phyloP scores from a whole-genome alignment of 2,797 vertebrate genomes.

The Crenichthys baileyi region DNA sequence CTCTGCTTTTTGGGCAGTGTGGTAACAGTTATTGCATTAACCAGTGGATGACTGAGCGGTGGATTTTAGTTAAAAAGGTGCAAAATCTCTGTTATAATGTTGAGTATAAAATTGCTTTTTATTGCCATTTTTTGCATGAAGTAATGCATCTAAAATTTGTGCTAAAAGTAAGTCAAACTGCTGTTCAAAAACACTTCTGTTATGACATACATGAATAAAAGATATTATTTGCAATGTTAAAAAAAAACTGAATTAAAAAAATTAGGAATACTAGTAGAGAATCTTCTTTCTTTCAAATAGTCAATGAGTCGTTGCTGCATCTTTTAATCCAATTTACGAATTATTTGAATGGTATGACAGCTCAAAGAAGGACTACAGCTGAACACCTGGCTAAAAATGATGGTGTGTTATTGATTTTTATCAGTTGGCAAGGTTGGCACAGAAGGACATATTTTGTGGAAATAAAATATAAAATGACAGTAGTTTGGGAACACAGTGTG shows the following conservation, averaged over 20 bases:
- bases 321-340: constrained; percentile 14
- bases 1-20: neutral
- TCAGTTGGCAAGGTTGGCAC: neutral
- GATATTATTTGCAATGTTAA: neutral
- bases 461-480: constrained; percentile 2
- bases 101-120: constrained; percentile 7
- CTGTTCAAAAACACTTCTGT: neutral
- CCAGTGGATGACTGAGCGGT: constrained; percentile 5
- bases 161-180: neutral
- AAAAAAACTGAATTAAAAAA: neutral
- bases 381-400: neutral
- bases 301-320: constrained; percentile 24
- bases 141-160: constrained; percentile 1
- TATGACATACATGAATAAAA: constrained; percentile 16
- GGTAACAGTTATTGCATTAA: constrained; percentile 8
- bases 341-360: neutral
- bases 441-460: constrained; percentile 10
- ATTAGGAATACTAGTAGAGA: constrained; percentile 5
- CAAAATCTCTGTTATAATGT: constrained; percentile 34
- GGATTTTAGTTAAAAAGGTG: constrained; percentile 10
- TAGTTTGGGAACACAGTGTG: constrained; percentile 1
- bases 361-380: neutral
- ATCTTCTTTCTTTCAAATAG: neutral
- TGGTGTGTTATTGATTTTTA: neutral
- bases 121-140: neutral